Conservation (phyloP, 1,140 invertebrate genomes). For the Magallana ariakensis region DNA sequence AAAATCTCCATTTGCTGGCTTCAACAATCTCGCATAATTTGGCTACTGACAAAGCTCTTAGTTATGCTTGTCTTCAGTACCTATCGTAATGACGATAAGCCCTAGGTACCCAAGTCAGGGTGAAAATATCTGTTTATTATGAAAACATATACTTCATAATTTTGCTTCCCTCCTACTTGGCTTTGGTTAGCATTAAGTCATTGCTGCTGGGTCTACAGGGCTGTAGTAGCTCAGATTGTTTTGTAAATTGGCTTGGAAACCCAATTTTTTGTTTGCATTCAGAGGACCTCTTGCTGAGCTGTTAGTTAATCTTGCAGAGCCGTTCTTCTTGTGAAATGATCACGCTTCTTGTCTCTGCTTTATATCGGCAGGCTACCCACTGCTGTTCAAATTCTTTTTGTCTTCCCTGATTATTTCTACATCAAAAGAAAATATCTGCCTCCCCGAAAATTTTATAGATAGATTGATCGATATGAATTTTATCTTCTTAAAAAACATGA, state of each 20-base stretch:
- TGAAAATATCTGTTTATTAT: conserved; percentile 28
- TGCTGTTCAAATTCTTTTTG: conserved; percentile 31
- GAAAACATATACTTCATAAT: conserved; percentile 39
- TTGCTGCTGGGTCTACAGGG: neutral
- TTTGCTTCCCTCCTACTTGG: conserved; percentile 23
- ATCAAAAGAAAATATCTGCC: conserved; percentile 27
- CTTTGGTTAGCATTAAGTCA: conserved; percentile 23
- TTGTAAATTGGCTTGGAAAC: conserved; percentile 34
- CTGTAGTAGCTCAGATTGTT: conserved; percentile 28
- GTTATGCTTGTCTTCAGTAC: neutral
- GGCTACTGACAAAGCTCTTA: conserved; percentile 9
- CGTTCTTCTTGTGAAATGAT: conserved; percentile 23
- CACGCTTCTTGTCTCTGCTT: conserved; percentile 29
- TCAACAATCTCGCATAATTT: neutral
- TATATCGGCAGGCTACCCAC: conserved; percentile 15
- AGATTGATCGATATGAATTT: conserved; percentile 35
- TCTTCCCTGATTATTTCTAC: conserved; percentile 26
- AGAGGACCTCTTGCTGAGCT: neutral
- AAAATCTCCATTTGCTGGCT: neutral
- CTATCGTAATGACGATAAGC: neutral
- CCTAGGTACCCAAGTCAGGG: neutral
- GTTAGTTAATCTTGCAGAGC: conserved; percentile 31
- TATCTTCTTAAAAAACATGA: neutral
- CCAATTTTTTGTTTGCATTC: conserved; percentile 16
- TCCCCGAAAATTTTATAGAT: conserved; percentile 20